These are phyloP conservation scores for Dendrolimus houi DNA, from an alignment of 2,888 invertebrate genomes.

Conservation along the genomic window DNA sequence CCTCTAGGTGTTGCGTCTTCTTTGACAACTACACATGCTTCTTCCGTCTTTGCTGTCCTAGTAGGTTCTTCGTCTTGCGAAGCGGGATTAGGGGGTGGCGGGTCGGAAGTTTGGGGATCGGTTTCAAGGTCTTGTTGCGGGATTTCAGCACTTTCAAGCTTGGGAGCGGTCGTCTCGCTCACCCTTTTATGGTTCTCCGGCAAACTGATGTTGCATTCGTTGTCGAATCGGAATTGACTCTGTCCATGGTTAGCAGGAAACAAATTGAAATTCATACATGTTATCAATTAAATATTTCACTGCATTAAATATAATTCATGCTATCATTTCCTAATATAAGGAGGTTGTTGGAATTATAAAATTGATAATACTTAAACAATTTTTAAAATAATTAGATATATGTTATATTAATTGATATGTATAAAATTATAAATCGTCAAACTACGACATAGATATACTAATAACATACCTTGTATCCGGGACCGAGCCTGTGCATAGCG, in stretches of 20 bases:
- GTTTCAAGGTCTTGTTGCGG: constrained; percentile 20
- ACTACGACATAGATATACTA: too few relatives aligned
- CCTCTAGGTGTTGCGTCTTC: constrained; percentile 63
- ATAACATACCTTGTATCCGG: constrained; percentile 93
- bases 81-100: constrained; percentile 35
- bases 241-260: constrained; percentile 74
- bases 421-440: too few relatives aligned
- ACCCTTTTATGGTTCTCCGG: constrained; percentile 99
- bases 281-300: too few relatives aligned
- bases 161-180: constrained; percentile 78
- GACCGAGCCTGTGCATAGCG: constrained; percentile 98
- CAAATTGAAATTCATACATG: constrained; percentile 16
- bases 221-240: constrained; percentile 99
- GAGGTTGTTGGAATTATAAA: too few relatives aligned
- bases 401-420: too few relatives aligned
- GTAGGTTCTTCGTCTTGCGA: constrained; percentile 45
- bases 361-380: too few relatives aligned
- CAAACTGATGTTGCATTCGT: constrained; percentile 98
- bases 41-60: constrained; percentile 38
- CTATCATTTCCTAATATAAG: too few relatives aligned
- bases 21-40: constrained; percentile 66
- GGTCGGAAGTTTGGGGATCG: constrained; percentile 31
- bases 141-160: constrained; percentile 32
- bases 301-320: too few relatives aligned
- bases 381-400: too few relatives aligned